Percentiles rank a stretch among this genome's conserved stretches.
These are phyloP conservation scores for Dendrolimus houi DNA, from an alignment of 2,888 invertebrate genomes.

Conservation along the genomic window DNA sequence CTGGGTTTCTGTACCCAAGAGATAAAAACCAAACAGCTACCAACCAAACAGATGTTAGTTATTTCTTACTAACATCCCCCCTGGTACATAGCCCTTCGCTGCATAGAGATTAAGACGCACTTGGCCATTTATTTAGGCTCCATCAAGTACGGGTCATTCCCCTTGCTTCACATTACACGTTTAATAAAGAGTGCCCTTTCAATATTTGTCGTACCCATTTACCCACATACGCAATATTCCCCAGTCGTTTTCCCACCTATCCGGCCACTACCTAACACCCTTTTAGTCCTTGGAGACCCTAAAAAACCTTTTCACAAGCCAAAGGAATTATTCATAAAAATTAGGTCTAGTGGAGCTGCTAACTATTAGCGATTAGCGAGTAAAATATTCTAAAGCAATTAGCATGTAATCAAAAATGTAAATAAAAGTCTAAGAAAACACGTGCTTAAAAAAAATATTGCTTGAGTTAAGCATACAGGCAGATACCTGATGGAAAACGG, in stretches of 20 bases:
- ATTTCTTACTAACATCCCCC: no score
- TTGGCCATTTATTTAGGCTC: constrained; percentile 4
- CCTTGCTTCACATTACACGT: neutral
- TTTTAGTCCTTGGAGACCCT: constrained; percentile 11
- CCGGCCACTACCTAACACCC: neutral
- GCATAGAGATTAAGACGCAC: no score
- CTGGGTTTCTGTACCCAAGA: no score
- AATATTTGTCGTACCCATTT: neutral
- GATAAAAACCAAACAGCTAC: no score
- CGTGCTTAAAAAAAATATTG: no score
- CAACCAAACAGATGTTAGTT: no score
- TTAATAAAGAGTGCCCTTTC: neutral
- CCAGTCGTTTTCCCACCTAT: neutral
- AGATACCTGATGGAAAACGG: no score
- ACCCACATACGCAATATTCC: neutral
- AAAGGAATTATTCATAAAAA: constrained; percentile 9
- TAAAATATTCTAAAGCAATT: no score
- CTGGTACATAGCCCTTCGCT: no score
- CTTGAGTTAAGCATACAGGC: no score
- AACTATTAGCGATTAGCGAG: neutral
- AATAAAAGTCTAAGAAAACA: no score
- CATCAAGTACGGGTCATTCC: constrained; percentile 10
- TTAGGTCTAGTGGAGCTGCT: neutral
- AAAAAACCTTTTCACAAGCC: constrained; percentile 5
- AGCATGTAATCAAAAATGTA: no score